Evolutionary conservation across 2,113 vertebrate species (phyloP), one percentile per base, ranked within the genome.

Genomic region (Phodopus roborovskii): DNA sequence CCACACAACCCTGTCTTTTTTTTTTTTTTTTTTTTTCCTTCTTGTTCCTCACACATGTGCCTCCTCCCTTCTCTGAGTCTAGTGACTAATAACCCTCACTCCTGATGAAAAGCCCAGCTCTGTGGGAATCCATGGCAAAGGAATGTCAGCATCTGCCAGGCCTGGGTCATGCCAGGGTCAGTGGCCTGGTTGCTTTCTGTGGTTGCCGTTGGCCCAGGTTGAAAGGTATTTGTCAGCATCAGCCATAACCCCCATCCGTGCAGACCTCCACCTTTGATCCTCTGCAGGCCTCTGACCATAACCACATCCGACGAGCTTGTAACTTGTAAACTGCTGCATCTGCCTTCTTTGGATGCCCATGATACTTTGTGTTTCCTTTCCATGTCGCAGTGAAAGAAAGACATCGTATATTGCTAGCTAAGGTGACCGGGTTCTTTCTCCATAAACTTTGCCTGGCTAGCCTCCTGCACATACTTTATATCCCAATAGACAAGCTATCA

Each of bases 231-330:
- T 5, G 12, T 94, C 92, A 92, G 42, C 22, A 22, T 77, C 64
- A 42, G 79, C 39, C 82, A 78, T 90, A 84, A 84, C 70, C 56
- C 87, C 71, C 74, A 53, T 83, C 92, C 75, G 60, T 81, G 90
- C 75, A 60, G 93, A 24, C 78, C 87, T 53, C 79, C 66, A 95
- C 90, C 95, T 97, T 97, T 97, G 96, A 97, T 97, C 94, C 91
- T 92, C 75, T 39, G n/a, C 90, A 92, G 53, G 48, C 66, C 60
- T 95, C 73, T 90, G n/a, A 93, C 94, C 93, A 89, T 56, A 94
- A 96, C 96, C 96, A 96, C 94, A 96, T 90, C 94, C 96, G 5
- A 91, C 1, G 39, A 45, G 74, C 84, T 84, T 15, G 6, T 26
- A 48, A 91, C 85, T 42, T 73, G 16, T 73, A 81, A 95, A 83